Evolutionary conservation across 64 coral and sea anemone genomes (phyloP).

Genomic region (Porites australiensis): DNA sequence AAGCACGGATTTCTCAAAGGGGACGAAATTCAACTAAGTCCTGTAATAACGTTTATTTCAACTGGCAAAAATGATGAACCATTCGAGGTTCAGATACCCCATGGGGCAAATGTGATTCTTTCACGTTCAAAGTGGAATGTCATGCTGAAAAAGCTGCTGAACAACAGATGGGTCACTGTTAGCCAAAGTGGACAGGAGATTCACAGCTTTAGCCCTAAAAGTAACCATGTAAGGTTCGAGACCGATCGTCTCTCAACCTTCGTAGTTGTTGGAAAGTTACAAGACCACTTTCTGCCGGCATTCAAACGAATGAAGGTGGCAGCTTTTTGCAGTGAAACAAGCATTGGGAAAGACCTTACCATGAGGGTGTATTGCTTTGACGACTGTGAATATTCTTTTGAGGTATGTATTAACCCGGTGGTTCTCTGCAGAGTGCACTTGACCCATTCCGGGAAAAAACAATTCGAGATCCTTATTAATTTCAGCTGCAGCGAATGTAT

Average conservation of each 20-base stretch:
- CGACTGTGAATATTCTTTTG: conserved; percentile 37
- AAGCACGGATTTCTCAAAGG: not conserved
- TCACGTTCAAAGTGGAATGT: conserved; percentile 20
- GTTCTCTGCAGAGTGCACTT: too few relatives aligned
- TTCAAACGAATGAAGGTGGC: conserved; percentile 58
- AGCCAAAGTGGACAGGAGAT: not conserved
- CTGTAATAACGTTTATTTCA: conserved; percentile 4
- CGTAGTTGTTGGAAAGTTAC: conserved; percentile 35
- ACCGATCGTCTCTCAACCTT: conserved; percentile 26
- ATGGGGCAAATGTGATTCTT: conserved; percentile 16
- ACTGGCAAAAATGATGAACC: not conserved
- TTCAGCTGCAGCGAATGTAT: too few relatives aligned
- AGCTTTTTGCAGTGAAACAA: conserved; percentile 25
- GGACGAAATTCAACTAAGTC: conserved; percentile 29
- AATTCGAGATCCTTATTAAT: too few relatives aligned
- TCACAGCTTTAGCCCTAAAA: not conserved
- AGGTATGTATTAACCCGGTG: not conserved
- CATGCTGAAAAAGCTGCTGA: not conserved
- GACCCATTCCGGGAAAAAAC: too few relatives aligned
- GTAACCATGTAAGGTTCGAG: conserved; percentile 45
- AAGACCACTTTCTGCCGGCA: not conserved
- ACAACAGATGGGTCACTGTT: not conserved
- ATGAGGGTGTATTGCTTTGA: conserved; percentile 47
- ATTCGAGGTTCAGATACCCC: conserved; percentile 22
- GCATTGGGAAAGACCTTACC: conserved; percentile 29